A percentile compares a stretch with the other conserved stretches of the same genome.
These are phyloP conservation scores for Cinclus cinclus DNA, from an alignment of 2,113 vertebrate genomes.

Conservation along the genomic window DNA sequence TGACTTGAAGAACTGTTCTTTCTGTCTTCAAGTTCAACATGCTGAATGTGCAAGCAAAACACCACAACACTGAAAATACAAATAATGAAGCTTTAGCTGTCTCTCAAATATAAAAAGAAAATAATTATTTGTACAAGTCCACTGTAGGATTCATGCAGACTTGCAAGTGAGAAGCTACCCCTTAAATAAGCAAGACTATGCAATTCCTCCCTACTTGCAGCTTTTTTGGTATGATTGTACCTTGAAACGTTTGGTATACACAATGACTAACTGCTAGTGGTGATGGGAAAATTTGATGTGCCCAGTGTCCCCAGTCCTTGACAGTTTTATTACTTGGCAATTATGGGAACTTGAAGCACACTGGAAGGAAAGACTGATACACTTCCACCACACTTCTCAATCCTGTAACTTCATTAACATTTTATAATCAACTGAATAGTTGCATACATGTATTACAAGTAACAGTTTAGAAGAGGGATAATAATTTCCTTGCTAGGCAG, in stretches of 20 bases:
- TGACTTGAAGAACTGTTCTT: background rate
- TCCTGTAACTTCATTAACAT: background rate
- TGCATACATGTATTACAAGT: background rate
- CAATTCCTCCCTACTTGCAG: background rate
- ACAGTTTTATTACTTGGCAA: background rate
- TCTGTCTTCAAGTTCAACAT: background rate
- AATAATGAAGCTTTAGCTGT: background rate
- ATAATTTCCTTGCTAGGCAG: background rate
- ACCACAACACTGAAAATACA: background rate
- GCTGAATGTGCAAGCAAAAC: background rate
- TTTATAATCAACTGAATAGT: background rate
- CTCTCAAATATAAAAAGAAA: background rate
- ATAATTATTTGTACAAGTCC: background rate
- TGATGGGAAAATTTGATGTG: background rate
- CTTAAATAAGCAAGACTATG: background rate
- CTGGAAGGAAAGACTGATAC: background rate
- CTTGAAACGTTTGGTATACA: background rate
- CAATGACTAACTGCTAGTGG: background rate
- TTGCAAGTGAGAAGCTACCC: background rate
- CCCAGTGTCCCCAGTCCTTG: background rate
- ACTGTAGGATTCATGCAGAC: background rate
- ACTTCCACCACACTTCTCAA: background rate
- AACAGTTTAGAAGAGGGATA: background rate
- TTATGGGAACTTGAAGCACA: background rate
- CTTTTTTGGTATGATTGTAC: background rate